Conservation (phyloP, 2,113 vertebrate genomes). For the Ondatra zibethicus region DNA sequence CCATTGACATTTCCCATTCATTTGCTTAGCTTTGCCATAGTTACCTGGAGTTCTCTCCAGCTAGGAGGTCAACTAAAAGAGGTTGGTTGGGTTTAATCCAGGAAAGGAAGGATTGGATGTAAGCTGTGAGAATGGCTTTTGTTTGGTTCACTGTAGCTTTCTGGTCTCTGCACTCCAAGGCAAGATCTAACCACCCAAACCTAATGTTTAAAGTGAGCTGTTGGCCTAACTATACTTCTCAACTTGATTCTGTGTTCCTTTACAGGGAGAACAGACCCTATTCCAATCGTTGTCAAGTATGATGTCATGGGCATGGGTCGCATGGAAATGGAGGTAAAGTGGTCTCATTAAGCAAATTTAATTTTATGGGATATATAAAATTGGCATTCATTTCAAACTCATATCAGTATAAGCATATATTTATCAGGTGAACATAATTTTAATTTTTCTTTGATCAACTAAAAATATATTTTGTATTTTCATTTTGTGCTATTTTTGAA, state of each 20-base stretch:
- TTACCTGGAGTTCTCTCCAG: constrained; percentile 41
- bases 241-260: constrained; percentile 88
- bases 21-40: not conserved
- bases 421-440: constrained; percentile 21
- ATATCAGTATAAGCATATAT: not conserved
- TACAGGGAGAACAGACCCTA: constrained; percentile 98
- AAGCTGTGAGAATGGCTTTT: constrained; percentile 99
- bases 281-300: constrained; percentile 99
- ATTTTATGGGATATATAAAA: constrained; percentile 53
- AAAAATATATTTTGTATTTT: constrained; percentile 44
- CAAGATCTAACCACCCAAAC: constrained; percentile 99
- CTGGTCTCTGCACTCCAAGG: constrained; percentile 99
- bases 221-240: constrained; percentile 78
- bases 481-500: constrained; percentile 41
- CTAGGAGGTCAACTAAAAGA: constrained; percentile 57
- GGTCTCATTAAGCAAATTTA: not conserved
- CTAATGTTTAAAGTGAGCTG: constrained; percentile 93
- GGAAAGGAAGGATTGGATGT: constrained; percentile 79
- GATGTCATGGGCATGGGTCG: constrained; percentile 99
- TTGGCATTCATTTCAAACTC: constrained; percentile 33
- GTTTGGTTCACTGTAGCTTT: constrained; percentile 99
- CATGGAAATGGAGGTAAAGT: constrained; percentile 98
- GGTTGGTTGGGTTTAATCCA: constrained; percentile 45
- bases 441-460: constrained; percentile 47
- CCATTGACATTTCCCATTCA: not conserved